A percentile compares a stretch with the other conserved stretches of the same genome.
Evolutionary conservation across 1,140 invertebrate genomes (phyloP).

Genomic region (Ptiloglossa arizonensis): DNA sequence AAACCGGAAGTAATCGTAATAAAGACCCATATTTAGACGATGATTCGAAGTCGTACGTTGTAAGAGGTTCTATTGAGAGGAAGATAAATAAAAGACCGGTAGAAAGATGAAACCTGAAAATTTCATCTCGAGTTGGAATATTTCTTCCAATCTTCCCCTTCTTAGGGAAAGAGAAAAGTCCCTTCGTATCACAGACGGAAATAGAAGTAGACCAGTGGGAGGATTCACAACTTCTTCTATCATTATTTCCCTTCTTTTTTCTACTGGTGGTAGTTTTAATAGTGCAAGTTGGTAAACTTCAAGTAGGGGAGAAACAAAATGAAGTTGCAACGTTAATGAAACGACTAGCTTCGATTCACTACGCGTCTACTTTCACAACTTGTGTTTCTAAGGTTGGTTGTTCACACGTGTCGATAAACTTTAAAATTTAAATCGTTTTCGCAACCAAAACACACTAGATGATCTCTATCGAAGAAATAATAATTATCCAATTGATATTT

Average conservation of each 20-base stretch:
- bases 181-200: background rate
- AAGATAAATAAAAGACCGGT: background rate
- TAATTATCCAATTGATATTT: no score
- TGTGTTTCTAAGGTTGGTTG: background rate
- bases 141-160: background rate
- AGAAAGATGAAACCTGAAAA: slow-evolving; percentile 12
- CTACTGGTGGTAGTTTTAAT: background rate
- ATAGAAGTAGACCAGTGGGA: background rate
- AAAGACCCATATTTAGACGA: slow-evolving; percentile 15
- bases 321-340: background rate
- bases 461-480: no score
- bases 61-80: background rate
- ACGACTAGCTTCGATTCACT: background rate
- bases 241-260: background rate
- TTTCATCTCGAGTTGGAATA: slow-evolving; percentile 8
- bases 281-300: background rate
- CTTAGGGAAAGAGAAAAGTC: background rate
- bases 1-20: background rate
- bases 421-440: no score
- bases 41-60: background rate
- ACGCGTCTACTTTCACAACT: background rate
- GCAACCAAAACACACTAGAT: no score
- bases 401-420: no score
- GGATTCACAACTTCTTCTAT: background rate
- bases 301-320: background rate